phyloP scores from a whole-genome alignment of 2,113 vertebrate genomes.

The Halcyon senegalensis region DNA sequence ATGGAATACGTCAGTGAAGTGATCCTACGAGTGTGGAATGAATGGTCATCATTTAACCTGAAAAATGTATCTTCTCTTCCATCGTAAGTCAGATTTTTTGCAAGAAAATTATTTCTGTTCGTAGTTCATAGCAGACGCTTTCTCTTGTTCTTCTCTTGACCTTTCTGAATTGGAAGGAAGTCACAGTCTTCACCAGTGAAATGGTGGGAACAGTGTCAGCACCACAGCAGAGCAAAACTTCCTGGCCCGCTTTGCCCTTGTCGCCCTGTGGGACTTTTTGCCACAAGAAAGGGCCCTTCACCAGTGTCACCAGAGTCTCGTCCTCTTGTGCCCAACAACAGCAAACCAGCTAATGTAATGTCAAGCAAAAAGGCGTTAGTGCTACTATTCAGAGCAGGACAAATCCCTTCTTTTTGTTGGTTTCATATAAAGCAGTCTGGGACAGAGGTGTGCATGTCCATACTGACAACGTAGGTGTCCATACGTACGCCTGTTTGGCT shows the following conservation, averaged over 20 bases:
- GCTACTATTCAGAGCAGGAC: neutral
- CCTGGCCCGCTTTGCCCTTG: neutral
- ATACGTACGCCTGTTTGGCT: neutral
- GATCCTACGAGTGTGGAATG: neutral
- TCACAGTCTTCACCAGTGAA: neutral
- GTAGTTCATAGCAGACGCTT: neutral
- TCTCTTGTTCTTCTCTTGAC: neutral
- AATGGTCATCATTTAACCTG: neutral
- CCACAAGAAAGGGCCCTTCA: neutral
- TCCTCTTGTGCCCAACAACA: neutral
- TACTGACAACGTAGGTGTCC: neutral
- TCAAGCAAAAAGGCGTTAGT: neutral
- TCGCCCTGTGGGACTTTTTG: neutral
- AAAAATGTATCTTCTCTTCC: neutral
- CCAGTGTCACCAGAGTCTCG: neutral
- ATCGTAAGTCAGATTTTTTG: neutral
- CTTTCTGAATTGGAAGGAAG: neutral
- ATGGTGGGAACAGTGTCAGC: neutral
- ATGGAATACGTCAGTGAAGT: neutral
- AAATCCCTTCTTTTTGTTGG: neutral
- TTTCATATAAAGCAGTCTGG: neutral
- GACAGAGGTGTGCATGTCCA: rapidly evolving
- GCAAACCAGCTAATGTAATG: neutral
- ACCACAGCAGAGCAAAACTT: neutral
- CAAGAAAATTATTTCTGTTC: neutral